Evolutionary conservation across 2,113 vertebrate genomes (phyloP), one percentile per base, ranked within the genome.

Genomic region (Triplophysa tibetana): DNA sequence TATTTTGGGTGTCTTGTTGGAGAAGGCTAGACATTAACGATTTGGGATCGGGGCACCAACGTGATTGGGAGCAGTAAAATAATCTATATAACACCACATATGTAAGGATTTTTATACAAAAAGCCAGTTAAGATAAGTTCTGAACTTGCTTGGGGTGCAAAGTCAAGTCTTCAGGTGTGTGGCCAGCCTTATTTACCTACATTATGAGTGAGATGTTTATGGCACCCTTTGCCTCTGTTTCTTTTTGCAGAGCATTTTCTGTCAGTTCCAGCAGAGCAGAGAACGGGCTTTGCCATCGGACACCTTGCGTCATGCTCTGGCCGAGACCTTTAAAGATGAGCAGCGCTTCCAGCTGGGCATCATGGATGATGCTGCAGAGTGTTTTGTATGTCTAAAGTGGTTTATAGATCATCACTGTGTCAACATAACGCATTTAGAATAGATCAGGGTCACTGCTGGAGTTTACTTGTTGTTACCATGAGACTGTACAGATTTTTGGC

Each of bases 281-380:
- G 97, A 99, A 81, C 96, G 97, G 23, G 97, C 96, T 0, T 94
- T 99, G 1, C 96, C 96, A 0, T 99, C 97, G 0, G 97, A 99
- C 88, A 96, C 95, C 69, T 93, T 99, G 88, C 93, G 98, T 13
- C 96, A 95, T 0, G 98, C 98, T 9, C 92, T 99, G 0, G 98
- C 98, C 0, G 96, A 98, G 78, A 99, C 96, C 48, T 99, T 99
- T 89, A 96, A 96, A 88, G 97, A 98, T 33, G 97, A 98, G 70
- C 98, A 97, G 73, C 94, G 97, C n/a, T 99, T 99, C 89, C 98
- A 99, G 76, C 95, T 99, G 23, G 98, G 98, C 41, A 91, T 97
- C 56, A 99, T 99, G 98, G 96, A 99, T 60, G 98, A 99, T 60
- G 98, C 98, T 45, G 97, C 97, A 3, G 98, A 99, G 86, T 99